Evolutionary conservation across 2,113 vertebrate genomes (phyloP).

Genomic region (Mirounga angustirostris): DNA sequence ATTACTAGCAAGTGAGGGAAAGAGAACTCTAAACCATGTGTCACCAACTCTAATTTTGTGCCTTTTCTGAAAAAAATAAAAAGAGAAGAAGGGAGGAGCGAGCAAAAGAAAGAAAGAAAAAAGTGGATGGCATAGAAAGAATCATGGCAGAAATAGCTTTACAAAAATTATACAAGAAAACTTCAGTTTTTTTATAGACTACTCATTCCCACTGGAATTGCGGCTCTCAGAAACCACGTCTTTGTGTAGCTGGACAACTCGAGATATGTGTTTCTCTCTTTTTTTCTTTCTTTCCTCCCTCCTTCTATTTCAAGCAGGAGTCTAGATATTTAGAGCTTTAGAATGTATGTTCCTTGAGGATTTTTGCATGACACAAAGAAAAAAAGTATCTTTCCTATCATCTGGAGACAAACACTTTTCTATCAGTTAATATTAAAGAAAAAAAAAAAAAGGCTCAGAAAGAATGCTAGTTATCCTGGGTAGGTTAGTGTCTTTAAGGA

Average conservation of each 20-base stretch:
- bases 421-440: background rate
- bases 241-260: background rate
- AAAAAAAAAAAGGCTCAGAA: background rate
- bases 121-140: background rate
- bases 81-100: background rate
- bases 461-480: background rate
- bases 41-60: background rate
- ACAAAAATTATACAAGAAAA: background rate
- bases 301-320: background rate
- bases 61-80: constrained; percentile 9
- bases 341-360: background rate
- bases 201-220: background rate
- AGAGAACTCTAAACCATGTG: background rate
- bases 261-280: background rate
- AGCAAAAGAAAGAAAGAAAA: background rate
- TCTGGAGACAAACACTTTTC: background rate
- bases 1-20: background rate
- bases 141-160: background rate
- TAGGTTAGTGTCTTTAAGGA: background rate
- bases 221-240: background rate
- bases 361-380: background rate
- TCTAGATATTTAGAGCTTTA: background rate
- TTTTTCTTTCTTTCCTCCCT: background rate
- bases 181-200: background rate
- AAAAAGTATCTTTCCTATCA: background rate